Conservation (phyloP, 2,888 invertebrate genomes). For the Epistrophella euchroma region DNA sequence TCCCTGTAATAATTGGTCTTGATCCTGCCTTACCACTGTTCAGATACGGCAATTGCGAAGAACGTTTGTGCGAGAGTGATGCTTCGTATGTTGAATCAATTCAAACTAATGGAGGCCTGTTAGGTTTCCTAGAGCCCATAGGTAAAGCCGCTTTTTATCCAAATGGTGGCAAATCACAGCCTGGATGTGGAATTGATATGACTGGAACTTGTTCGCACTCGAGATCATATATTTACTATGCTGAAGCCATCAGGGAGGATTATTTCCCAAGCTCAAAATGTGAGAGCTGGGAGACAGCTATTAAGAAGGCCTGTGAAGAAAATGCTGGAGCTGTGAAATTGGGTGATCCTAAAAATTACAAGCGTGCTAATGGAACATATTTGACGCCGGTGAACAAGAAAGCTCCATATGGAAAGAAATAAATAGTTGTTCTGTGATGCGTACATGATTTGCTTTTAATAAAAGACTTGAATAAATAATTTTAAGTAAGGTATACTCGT, state of each 20-base stretch:
- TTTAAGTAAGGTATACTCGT: neutral
- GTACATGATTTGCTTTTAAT: neutral
- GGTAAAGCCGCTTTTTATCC: slow-evolving; percentile 85
- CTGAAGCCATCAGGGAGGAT: slow-evolving; percentile 82
- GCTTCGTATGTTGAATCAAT: slow-evolving; percentile 81
- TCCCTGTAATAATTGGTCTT: slow-evolving; percentile 85
- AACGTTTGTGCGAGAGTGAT: slow-evolving; percentile 79
- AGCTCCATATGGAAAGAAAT: slow-evolving; percentile 79
- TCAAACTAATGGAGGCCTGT: slow-evolving; percentile 80
- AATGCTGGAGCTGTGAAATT: slow-evolving; percentile 77
- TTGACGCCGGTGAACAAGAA: slow-evolving; percentile 79
- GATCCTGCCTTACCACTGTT: slow-evolving; percentile 81
- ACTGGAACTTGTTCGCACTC: slow-evolving; percentile 83
- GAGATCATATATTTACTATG: slow-evolving; percentile 83
- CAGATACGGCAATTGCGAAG: slow-evolving; percentile 77
- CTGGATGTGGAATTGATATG: slow-evolving; percentile 84
- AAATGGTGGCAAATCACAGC: slow-evolving; percentile 85
- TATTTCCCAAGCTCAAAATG: slow-evolving; percentile 81
- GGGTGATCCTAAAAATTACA: slow-evolving; percentile 78
- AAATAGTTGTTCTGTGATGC: neutral
- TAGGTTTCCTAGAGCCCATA: slow-evolving; percentile 81
- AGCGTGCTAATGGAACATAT: slow-evolving; percentile 80
- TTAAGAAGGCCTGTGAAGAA: slow-evolving; percentile 78
- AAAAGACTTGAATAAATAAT: neutral
- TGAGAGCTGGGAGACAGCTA: slow-evolving; percentile 77